Base-by-base conservation (phyloP, 2,888 invertebrate genomes). In the Drosophila kambysellisi region DNA sequence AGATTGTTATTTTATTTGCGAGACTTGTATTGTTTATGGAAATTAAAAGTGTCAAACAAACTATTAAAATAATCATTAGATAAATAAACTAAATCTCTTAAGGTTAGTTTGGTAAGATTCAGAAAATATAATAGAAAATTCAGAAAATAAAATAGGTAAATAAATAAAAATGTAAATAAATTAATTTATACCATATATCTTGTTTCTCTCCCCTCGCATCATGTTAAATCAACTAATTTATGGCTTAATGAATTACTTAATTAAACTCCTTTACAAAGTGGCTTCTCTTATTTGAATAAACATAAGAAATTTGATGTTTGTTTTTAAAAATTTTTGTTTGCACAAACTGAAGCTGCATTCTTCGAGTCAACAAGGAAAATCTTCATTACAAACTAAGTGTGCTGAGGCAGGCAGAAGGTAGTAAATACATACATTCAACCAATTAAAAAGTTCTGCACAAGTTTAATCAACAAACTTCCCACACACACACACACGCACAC, bases 381-480 rank as follows among this genome's bases (percentile, higher is more conserved):
- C 68, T 67, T 51, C 11, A 43, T 8, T 57, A 46, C 32, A 39
- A 33, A 25, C 57, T 35, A 46, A 63, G 32, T 39, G 30, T 46
- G 39, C 30, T 9, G 32, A 53, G 62, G 32, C 25, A 29, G 39
- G n/a, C 35, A 32, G 57, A 29, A 39, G 54, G 41, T 41, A 32
- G 20, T 11, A 43, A 3, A 39, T 29, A 29, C 7, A 39, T 39
- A 37, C 70, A 81, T 66, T 33, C 50, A 66, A 61, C 89, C 85
- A 85, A 85, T 85, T 85, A 85, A 85, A 85, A 85, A 85, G 77
- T 89, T 89, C 67, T 72, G 72, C 77, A 77, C 77, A 89, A 85
- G 71, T 85, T 84, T 89, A 85, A 87, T 85, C 88, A 89, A 89
- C 74, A 80, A 82, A 89, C 84, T 85, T 89, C 80, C 85, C 85